Base-by-base conservation (phyloP, 2,888 invertebrate species). In the Leptogaster cylindrica region DNA sequence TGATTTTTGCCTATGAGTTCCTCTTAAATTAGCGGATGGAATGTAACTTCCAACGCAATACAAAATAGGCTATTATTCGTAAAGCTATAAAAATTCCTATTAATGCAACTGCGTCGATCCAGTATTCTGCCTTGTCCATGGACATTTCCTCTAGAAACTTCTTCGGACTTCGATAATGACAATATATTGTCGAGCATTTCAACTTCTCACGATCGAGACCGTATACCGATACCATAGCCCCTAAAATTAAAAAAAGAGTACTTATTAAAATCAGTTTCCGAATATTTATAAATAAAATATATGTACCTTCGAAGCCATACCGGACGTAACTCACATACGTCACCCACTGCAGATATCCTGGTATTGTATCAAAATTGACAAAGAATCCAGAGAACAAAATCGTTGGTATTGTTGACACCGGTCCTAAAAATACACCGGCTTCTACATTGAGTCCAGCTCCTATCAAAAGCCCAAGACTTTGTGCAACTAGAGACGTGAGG, bases 301-400 rank as follows among this genome's bases (percentile, higher is more conserved):
- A n/a, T 33, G n/a, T 71, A 81, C 81, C 96, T 82, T 97, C 96
- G 81, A 96, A 95, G 28, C 94, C 92, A 77, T 95, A 96, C 67
- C 91, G 87, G 61, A 95, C 89, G 80, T 95, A 97, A 74, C 95
- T 95, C 25, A 92, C 84, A 79, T 95, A 95, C 1, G 95, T 90
- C 16, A 96, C 83, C 91, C 95, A 95, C 75, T 89, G 89, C 58
- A 97, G 83, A 78, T 95, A 96, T 65, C 86, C 85, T 2, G 96
- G 96, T 77, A 96, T 92, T 39, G 94, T 94, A 78, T 91, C 89
- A 79, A 95, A 90, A 79, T 92, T 94, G 51, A 95, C 93, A 82
- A 96, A 96, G 85, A 96, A 96, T 5, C 96, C 96, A 28, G 94
- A 94, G 83, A 96, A 96, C 27, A 96, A 85, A 50, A 96, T 89